These are phyloP conservation scores for Metaphire vulgaris DNA, from an alignment of 1,140 invertebrate species.

Conservation along the genomic window DNA sequence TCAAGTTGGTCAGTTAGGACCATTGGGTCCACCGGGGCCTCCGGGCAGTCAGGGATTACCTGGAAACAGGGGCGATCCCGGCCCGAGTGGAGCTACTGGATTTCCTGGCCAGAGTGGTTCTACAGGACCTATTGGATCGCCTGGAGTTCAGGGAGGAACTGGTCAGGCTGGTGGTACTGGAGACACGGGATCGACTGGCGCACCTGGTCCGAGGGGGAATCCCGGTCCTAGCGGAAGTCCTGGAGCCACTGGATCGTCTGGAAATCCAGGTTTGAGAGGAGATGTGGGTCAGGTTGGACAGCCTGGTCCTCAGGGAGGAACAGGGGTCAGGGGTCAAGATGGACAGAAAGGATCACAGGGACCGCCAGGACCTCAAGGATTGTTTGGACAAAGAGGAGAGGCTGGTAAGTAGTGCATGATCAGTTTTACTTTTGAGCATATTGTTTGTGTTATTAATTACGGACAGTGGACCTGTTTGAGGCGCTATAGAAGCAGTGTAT, in stretches of 20 bases:
- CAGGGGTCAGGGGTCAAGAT: background rate
- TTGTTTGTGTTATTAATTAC: no score
- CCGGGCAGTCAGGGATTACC: background rate
- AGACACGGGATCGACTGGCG: constrained; percentile 15
- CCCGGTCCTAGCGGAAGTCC: constrained; percentile 14
- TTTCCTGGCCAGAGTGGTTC: background rate
- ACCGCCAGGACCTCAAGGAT: background rate
- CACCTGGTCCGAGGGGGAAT: constrained; percentile 18
- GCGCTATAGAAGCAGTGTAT: no score
- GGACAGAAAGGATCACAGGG: background rate
- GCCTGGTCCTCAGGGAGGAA: background rate
- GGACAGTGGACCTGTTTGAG: no score
- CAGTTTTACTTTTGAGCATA: no score
- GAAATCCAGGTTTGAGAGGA: constrained; percentile 14
- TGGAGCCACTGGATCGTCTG: constrained; percentile 18
- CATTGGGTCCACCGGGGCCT: background rate
- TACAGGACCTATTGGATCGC: background rate
- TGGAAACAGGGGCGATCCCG: background rate
- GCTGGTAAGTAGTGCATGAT: no score
- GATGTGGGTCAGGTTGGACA: constrained; percentile 9
- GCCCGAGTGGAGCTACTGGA: background rate
- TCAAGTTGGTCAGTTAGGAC: background rate
- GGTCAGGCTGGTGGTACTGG: background rate
- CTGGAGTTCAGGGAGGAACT: background rate
- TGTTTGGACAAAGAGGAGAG: background rate